phyloP scores from a whole-genome alignment of 2,888 invertebrate genomes.

The Andricus quercusramuli region DNA sequence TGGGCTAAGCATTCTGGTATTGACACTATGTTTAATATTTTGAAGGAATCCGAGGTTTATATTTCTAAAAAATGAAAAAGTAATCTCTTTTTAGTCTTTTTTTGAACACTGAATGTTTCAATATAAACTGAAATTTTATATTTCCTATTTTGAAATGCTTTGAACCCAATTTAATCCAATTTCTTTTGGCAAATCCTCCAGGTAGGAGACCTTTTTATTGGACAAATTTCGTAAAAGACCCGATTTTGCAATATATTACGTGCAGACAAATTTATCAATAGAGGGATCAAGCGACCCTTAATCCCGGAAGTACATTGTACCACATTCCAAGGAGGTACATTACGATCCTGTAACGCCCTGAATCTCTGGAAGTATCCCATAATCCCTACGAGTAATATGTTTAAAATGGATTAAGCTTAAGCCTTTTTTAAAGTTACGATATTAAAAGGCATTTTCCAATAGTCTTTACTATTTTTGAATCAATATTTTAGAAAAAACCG shows the following conservation, averaged over 20 bases:
- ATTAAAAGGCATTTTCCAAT: not conserved
- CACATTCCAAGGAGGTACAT: constrained; percentile 25
- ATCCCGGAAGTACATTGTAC: constrained; percentile 33
- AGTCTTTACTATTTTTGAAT: not conserved
- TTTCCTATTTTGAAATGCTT: not conserved
- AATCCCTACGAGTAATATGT: not conserved
- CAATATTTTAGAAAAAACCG: not conserved
- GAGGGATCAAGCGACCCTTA: constrained; percentile 32
- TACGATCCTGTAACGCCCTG: not conserved
- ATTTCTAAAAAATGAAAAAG: no score
- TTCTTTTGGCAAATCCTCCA: not conserved
- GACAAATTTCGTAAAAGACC: constrained; percentile 10
- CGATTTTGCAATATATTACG: constrained; percentile 12
- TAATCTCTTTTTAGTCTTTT: no score
- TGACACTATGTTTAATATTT: no score
- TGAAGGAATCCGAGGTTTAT: no score
- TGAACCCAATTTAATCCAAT: not conserved
- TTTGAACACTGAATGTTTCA: not conserved
- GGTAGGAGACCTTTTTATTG: constrained; percentile 1
- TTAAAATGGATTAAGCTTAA: not conserved
- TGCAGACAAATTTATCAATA: constrained; percentile 33
- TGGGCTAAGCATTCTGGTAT: no score
- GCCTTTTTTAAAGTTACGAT: not conserved
- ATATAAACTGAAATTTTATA: not conserved
- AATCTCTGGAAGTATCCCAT: not conserved